Evolutionary conservation across 2,888 invertebrate genomes (phyloP).

Genomic region (Pimpla rufipes): DNA sequence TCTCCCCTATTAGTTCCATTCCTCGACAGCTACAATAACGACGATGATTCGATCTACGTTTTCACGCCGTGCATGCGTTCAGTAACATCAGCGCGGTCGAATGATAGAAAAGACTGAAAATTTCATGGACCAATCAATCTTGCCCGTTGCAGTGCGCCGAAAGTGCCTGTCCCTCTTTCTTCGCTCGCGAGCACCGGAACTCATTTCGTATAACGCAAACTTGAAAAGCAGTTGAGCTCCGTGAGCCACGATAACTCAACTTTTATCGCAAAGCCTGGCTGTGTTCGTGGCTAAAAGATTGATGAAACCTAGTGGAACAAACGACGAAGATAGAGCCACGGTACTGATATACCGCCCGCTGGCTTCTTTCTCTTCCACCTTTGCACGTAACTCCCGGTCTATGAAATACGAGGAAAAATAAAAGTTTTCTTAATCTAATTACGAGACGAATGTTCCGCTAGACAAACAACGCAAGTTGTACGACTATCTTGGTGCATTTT

Average conservation of each 20-base stretch:
- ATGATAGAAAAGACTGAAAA: constrained; percentile 53
- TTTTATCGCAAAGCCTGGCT: constrained; percentile 67
- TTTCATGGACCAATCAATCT: constrained; percentile 64
- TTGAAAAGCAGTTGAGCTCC: constrained; percentile 67
- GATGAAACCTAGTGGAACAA: constrained; percentile 56
- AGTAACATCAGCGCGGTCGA: constrained; percentile 30
- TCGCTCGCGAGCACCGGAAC: constrained; percentile 43
- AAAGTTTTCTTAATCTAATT: neutral
- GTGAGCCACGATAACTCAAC: constrained; percentile 66
- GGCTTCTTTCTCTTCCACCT: neutral
- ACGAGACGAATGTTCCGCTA: no score
- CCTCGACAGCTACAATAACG: neutral
- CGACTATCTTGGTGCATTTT: constrained; percentile 8
- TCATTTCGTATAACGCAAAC: constrained; percentile 66
- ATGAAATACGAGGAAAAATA: constrained; percentile 21
- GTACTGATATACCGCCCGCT: constrained; percentile 35
- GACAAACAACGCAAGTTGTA: constrained; percentile 9
- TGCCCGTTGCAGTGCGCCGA: constrained; percentile 42
- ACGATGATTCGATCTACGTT: constrained; percentile 7
- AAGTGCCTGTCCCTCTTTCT: constrained; percentile 18
- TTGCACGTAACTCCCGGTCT: constrained; percentile 6
- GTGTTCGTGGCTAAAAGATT: constrained; percentile 58
- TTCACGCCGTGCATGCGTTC: neutral
- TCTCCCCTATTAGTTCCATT: neutral
- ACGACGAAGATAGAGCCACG: constrained; percentile 17